A percentile compares a stretch with the other conserved stretches of the same genome.
phyloP scores from a whole-genome alignment of 1,140 invertebrate genomes.

The Pissodes strobi region DNA sequence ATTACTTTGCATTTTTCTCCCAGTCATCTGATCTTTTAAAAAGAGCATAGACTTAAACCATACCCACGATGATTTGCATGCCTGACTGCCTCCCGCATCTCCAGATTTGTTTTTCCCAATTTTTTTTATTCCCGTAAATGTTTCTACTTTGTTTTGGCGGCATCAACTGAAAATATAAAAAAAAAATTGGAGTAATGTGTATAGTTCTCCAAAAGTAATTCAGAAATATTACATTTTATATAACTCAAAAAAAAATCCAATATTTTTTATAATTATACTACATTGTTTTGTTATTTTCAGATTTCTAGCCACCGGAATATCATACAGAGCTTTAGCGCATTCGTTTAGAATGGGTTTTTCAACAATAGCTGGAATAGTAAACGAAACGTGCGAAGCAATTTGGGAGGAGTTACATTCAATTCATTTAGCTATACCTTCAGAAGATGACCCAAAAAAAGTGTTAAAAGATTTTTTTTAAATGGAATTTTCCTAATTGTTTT shows the following conservation, averaged over 20 bases:
- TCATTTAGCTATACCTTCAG: slow-evolving; percentile 38
- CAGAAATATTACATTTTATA: too few species aligned
- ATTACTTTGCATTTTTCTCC: too few species aligned
- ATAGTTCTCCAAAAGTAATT: background rate
- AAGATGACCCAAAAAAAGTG: background rate
- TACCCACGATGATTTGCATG: too few species aligned
- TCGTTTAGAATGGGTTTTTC: slow-evolving; percentile 16
- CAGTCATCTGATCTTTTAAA: too few species aligned
- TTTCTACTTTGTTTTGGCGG: too few species aligned
- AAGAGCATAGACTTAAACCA: too few species aligned
- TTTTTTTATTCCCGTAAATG: too few species aligned
- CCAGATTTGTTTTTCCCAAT: too few species aligned
- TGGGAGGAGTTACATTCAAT: slow-evolving; percentile 41
- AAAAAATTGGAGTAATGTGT: background rate
- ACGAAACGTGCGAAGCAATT: background rate
- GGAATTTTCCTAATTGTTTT: too few species aligned
- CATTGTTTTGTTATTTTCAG: background rate
- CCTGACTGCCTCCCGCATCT: too few species aligned
- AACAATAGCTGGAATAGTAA: background rate
- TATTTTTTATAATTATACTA: too few species aligned
- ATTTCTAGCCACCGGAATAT: slow-evolving; percentile 2
- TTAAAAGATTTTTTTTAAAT: slow-evolving; percentile 37
- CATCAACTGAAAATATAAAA: background rate
- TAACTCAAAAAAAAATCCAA: too few species aligned
- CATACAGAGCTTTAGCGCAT: slow-evolving; percentile 1